These are phyloP conservation scores for Bos javanicus DNA, from an alignment of 2,113 vertebrate genomes.

Conservation along the genomic window DNA sequence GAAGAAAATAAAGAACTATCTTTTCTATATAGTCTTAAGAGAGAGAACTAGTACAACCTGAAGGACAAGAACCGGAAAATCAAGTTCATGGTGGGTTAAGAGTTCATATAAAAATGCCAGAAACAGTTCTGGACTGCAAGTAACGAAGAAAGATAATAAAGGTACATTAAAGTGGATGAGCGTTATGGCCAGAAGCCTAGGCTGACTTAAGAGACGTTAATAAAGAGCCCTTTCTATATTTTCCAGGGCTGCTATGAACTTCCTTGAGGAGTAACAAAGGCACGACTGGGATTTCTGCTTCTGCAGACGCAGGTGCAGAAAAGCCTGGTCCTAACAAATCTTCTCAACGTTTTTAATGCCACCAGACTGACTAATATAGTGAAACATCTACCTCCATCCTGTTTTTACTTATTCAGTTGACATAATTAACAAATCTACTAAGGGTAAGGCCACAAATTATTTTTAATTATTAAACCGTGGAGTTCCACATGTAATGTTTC, in stretches of 20 bases:
- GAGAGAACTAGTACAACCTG: not conserved
- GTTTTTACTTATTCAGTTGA: slow-evolving; percentile 63
- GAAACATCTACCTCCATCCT: slow-evolving; percentile 38
- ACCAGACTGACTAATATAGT: slow-evolving; percentile 63
- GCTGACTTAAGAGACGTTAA: not conserved
- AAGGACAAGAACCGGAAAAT: slow-evolving; percentile 23
- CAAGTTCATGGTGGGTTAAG: not conserved
- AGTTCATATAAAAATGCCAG: slow-evolving; percentile 33
- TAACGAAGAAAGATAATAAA: slow-evolving; percentile 5
- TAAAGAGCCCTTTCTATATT: slow-evolving; percentile 8
- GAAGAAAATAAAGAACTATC: not conserved
- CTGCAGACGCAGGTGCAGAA: slow-evolving; percentile 62
- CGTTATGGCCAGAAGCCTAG: not conserved
- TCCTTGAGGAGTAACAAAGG: slow-evolving; percentile 40
- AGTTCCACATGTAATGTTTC: slow-evolving; percentile 62
- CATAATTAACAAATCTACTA: slow-evolving; percentile 72
- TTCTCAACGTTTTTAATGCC: slow-evolving; percentile 70
- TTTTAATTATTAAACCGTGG: slow-evolving; percentile 53
- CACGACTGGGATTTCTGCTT: slow-evolving; percentile 55
- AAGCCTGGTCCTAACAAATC: slow-evolving; percentile 61
- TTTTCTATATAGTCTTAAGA: not conserved
- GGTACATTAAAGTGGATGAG: not conserved
- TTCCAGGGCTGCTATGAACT: slow-evolving; percentile 22
- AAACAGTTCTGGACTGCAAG: not conserved
- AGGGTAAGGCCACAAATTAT: slow-evolving; percentile 71